These are phyloP conservation scores for Macrobrachium nipponense DNA, from an alignment of 1,140 invertebrate species.

Conservation along the genomic window DNA sequence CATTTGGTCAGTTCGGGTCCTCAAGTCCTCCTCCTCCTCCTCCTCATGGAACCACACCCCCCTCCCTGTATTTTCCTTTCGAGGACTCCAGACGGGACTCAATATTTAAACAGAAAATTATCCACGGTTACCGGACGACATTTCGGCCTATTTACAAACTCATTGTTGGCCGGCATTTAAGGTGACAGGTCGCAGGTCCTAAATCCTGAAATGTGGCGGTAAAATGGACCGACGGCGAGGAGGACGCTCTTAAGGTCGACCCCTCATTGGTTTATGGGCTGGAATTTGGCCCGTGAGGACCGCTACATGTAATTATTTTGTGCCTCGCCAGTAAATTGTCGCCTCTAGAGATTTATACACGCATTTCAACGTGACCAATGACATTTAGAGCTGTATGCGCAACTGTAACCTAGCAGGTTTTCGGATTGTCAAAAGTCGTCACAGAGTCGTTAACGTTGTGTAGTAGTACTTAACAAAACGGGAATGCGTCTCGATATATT, in stretches of 20 bases:
- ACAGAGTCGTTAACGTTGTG: no score
- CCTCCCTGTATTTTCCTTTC: not conserved
- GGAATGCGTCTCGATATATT: no score
- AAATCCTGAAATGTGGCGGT: slow-evolving; percentile 34
- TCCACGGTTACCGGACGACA: slow-evolving; percentile 50
- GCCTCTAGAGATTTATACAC: slow-evolving; percentile 27
- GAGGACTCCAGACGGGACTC: not conserved
- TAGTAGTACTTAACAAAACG: no score
- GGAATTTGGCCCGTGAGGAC: not conserved
- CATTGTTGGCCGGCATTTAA: slow-evolving; percentile 53
- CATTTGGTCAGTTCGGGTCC: not conserved
- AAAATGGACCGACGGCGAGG: slow-evolving; percentile 4
- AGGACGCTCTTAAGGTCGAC: slow-evolving; percentile 15
- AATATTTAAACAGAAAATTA: slow-evolving; percentile 58
- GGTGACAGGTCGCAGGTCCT: slow-evolving; percentile 43
- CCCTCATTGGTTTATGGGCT: not conserved
- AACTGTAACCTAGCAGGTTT: not conserved
- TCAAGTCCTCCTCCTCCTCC: not conserved
- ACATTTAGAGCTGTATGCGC: not conserved
- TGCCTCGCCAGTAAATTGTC: slow-evolving; percentile 41
- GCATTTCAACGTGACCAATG: slow-evolving; percentile 13
- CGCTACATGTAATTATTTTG: slow-evolving; percentile 21
- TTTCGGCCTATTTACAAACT: slow-evolving; percentile 42
- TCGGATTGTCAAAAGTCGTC: no score
- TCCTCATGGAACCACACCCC: not conserved